These are phyloP conservation scores for Spinus olivaceus DNA, from an alignment of 2,797 vertebrate species.

Conservation along the genomic window DNA sequence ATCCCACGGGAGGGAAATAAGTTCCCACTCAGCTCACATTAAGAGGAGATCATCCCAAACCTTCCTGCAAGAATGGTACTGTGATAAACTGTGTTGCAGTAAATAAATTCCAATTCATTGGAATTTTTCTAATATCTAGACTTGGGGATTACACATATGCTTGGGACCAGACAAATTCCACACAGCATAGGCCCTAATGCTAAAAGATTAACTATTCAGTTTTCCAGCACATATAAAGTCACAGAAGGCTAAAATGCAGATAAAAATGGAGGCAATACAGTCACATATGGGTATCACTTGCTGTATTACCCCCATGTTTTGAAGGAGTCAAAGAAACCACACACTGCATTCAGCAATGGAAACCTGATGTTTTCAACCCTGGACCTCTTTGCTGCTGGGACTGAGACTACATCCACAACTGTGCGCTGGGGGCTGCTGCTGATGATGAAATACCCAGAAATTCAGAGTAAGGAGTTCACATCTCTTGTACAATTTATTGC, in stretches of 20 bases:
- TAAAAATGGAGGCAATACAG: not conserved
- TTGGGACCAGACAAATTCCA: not conserved
- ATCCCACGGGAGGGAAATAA: not conserved
- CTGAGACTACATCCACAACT: conserved; percentile 74
- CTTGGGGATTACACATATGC: not conserved
- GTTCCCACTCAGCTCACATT: not conserved
- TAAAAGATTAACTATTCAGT: not conserved
- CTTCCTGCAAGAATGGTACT: not conserved
- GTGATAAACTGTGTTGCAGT: not conserved
- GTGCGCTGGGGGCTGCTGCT: conserved; percentile 73
- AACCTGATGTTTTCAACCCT: conserved; percentile 64
- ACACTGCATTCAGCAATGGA: conserved; percentile 48
- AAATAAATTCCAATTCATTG: not conserved
- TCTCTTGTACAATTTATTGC: not conserved
- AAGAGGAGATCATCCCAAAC: not conserved
- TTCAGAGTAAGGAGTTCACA: conserved; percentile 64
- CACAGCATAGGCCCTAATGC: not conserved
- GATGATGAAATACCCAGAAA: conserved; percentile 74
- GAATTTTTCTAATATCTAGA: not conserved
- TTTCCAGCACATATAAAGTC: not conserved
- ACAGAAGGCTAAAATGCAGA: not conserved
- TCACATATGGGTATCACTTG: not conserved
- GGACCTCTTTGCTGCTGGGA: conserved; percentile 73
- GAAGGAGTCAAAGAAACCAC: conserved; percentile 61
- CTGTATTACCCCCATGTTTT: not conserved